phyloP scores from a whole-genome alignment of 2,113 vertebrate genomes.

The Clupea harengus region DNA sequence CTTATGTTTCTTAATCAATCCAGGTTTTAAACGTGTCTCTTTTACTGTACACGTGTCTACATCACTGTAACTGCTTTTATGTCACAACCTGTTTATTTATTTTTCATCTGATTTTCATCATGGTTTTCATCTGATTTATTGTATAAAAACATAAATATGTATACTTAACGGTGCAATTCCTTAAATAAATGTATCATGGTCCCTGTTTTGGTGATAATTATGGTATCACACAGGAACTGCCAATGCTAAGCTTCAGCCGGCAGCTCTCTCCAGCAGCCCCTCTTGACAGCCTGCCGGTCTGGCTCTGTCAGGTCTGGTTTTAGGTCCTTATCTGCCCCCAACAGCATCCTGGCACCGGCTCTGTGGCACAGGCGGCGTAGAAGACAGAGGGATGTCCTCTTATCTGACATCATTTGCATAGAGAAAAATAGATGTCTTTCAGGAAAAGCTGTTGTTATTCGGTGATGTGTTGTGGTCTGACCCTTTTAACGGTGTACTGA shows the following conservation, averaged over 20 bases:
- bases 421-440: not conserved
- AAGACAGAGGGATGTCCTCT: constrained; percentile 14
- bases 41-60: no score
- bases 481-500: not conserved
- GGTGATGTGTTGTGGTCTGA: not conserved
- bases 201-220: constrained; percentile 1
- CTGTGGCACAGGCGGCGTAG: constrained; percentile 30
- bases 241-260: not conserved
- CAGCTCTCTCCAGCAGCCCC: constrained; percentile 8
- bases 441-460: not conserved
- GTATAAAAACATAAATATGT: not conserved
- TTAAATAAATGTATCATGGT: not conserved
- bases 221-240: not conserved
- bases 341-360: constrained; percentile 47
- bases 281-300: constrained; percentile 18
- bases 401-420: not conserved
- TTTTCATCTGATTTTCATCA: not conserved
- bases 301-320: constrained; percentile 39
- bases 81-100: not conserved
- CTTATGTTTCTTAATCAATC: no score
- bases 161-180: not conserved
- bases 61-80: not conserved
- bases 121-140: not conserved
- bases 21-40: not conserved
- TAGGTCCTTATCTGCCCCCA: constrained; percentile 57